Base-by-base conservation (phyloP, 2,113 vertebrate genomes). In the Microtus montanus region DNA sequence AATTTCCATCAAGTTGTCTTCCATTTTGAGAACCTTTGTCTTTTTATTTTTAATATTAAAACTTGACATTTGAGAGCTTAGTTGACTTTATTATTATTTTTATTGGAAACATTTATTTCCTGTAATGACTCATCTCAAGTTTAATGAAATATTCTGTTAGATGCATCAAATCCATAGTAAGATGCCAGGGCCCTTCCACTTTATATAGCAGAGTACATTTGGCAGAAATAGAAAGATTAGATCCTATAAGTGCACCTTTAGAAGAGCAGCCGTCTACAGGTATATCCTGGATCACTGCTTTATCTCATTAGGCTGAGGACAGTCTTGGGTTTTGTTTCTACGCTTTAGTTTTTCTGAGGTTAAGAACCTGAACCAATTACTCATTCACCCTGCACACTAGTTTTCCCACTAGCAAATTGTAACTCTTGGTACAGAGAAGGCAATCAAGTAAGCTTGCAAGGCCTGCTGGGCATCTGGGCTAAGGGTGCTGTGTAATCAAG, bases 11-110 rank as follows among this genome's bases (percentile, higher is more conserved):
- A 84, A 86, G 30, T 30, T 79, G 1, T 86, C 52, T 88, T 1
- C 33, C 49, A 92, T 49, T 95, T 92, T 63, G 35, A 92, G 5
- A 14, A 35, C 87, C 82, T 83, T 64, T 28, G 63, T 12, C 19
- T 49, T 83, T 78, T 96, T 61, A n/a, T 83, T 89, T 71, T 58
- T 88, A 93, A 90, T 70, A 95, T 15, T 71, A 74, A 41, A 30
- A 84, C 26, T 86, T 11, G 84, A 78, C 30, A 73, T 73, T 96
- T 77, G 44, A 95, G 64, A 94, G 5, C 66, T 93, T 71, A 93
- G 80, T 49, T 61, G 79, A 61, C 87, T 58, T 84, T 58, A 33
- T 92, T 28, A 58, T 80, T 54, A 38, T 58, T 61, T 83, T 41
- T 90, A 30, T 52, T 71, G 75, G 41, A 92, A 88, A 95, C 11